phyloP scores from a whole-genome alignment of 2,797 vertebrate genomes.

The Choloepus didactylus region DNA sequence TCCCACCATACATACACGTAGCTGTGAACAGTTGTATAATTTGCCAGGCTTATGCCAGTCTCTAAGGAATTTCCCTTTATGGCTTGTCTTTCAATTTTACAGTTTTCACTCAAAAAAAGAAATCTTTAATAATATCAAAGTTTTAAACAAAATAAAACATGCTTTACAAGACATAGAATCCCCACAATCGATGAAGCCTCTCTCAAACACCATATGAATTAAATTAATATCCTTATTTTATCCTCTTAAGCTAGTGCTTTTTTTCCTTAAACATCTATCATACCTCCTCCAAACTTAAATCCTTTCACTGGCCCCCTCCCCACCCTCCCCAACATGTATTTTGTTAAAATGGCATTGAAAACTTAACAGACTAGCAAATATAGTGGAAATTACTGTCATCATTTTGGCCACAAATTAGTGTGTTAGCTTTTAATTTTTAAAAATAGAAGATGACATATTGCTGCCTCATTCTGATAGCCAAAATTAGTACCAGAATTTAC shows the following conservation, averaged over 20 bases:
- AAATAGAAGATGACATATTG: background rate
- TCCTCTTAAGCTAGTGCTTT: background rate
- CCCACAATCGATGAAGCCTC: background rate
- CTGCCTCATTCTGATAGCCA: background rate
- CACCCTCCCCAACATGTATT: background rate
- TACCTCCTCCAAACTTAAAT: background rate
- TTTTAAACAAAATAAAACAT: constrained; percentile 39
- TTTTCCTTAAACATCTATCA: background rate
- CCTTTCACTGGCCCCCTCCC: background rate
- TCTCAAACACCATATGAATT: constrained; percentile 43
- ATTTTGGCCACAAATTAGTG: background rate
- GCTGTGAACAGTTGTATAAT: background rate
- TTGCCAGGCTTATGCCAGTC: background rate
- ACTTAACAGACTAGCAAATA: background rate
- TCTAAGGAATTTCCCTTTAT: background rate
- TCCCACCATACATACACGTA: background rate
- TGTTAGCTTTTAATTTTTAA: background rate
- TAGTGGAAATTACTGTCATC: background rate
- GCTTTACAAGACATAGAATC: background rate
- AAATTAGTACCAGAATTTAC: constrained; percentile 1
- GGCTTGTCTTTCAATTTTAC: constrained; percentile 43
- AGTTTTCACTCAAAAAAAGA: constrained; percentile 4
- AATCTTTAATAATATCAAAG: constrained; percentile 9
- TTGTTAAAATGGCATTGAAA: background rate
- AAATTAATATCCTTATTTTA: constrained; percentile 16